Base-by-base conservation (phyloP, 2,113 vertebrate species). In the Xenopus borealis region DNA sequence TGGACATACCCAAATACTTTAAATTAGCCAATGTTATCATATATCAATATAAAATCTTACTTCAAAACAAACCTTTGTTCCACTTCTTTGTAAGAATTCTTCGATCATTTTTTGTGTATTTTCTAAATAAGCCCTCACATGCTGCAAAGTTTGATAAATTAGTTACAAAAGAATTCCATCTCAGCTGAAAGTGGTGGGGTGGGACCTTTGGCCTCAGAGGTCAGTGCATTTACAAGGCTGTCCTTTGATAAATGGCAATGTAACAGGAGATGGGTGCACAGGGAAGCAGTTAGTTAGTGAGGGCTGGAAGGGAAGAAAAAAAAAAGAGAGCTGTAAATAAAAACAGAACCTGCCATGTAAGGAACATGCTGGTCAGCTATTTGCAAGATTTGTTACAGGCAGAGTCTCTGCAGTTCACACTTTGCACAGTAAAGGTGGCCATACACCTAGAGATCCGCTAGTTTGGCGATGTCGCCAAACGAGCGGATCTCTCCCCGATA, bases 81-180 rank as follows among this genome's bases (percentile, higher is more conserved):
- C 20, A 55, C 71, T 62, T 71, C 82, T 75, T 78, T 72, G 72
- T 71, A 85, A 63, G 78, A 71, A 75, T 69, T 79, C 66, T 81
- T 82, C 83, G 86, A 84, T 79, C 82, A 79, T 78, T 85, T 67
- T 72, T 70, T 61, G 71, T 69, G 23, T 82, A 66, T 69, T 78
- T 78, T 69, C 72, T 81, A 78, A 67, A 72, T 69, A 62, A 66
- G 40, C 30, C 65, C 72, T 74, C 69, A 62, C 82, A 46, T 53
- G 33, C 44, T 27, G 23, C 46, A 30, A 55, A n/a, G 53, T 61
- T 33, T 52, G 55, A 62, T 68, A 17, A n/a, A 69, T 45, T 71
- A 47, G 72, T 81, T 81, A 79, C 78, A 82, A 81, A 79, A 62
- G 58, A 44, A 74, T 81, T 85, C 78, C 53, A 85, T 79, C 30